Evolutionary conservation across 1,140 invertebrate species (phyloP).

Genomic region (Bombus affinis): DNA sequence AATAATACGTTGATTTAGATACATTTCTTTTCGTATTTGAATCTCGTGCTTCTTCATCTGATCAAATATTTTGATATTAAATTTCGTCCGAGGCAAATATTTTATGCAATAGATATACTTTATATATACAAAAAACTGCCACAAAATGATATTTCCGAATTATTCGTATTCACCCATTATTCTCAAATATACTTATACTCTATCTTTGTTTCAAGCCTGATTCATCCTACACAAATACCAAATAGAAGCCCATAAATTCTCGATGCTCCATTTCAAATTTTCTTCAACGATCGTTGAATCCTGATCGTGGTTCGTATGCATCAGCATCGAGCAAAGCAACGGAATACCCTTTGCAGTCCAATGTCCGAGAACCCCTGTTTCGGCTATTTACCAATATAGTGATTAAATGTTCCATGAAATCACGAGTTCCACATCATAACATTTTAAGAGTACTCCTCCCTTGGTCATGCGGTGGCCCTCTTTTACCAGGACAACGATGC

Average conservation of each 20-base stretch:
- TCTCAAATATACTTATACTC: no score
- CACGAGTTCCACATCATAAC: constrained; percentile 81
- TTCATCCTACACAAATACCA: not conserved
- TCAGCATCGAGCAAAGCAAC: not conserved
- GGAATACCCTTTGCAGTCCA: not conserved
- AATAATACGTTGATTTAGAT: no score
- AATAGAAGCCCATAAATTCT: not conserved
- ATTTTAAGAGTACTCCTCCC: constrained; percentile 77
- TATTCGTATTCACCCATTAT: no score
- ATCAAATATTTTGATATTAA: no score
- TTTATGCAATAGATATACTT: no score
- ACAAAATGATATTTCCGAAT: no score
- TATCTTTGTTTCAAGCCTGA: not conserved
- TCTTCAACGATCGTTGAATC: constrained; percentile 4
- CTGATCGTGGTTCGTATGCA: not conserved
- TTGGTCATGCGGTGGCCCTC: not conserved
- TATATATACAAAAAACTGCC: no score
- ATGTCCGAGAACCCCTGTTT: constrained; percentile 69
- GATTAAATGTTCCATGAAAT: constrained; percentile 82
- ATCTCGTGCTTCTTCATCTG: no score
- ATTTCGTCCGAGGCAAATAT: no score
- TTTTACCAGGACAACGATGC: constrained; percentile 32
- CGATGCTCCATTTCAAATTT: not conserved
- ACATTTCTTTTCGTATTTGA: not conserved
- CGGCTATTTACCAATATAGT: constrained; percentile 79